Evolutionary conservation across 1,140 invertebrate species (phyloP).

Genomic region (Meteorus sp.): DNA sequence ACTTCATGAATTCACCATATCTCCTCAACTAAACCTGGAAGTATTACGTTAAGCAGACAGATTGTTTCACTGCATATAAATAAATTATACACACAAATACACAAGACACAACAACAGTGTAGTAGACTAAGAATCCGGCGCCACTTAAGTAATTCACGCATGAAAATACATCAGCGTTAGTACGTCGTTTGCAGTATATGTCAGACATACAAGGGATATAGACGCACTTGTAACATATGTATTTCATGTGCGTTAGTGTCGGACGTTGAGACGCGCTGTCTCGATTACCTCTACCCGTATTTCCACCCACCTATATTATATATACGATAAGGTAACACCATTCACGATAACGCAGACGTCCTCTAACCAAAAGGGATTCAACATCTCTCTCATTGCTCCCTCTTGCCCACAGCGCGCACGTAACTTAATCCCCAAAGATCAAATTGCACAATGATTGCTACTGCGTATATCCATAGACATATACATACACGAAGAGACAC

Average conservation of each 20-base stretch:
- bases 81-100: no score
- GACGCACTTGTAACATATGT: neutral
- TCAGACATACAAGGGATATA: neutral
- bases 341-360: constrained; percentile 7
- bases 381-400: no score
- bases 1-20: no score
- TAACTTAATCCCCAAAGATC: constrained; percentile 1
- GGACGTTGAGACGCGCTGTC: constrained; percentile 1
- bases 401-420: no score
- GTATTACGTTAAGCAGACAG: no score
- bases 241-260: neutral
- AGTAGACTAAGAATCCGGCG: neutral
- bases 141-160: constrained; percentile 1
- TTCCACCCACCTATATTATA: neutral
- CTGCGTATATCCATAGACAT: neutral
- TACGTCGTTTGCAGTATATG: constrained; percentile 18
- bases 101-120: no score
- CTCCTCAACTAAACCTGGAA: no score
- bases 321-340: constrained; percentile 8
- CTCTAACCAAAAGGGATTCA: constrained; percentile 4
- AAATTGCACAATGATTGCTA: neutral
- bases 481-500: no score
- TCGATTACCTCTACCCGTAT: constrained; percentile 10
- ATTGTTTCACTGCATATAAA: neutral
- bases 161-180: constrained; percentile 17